Percentiles rank a stretch among this genome's conserved stretches.
Conservation (phyloP, 2,888 invertebrate species). For the Pristionchus arcanus region DNA sequence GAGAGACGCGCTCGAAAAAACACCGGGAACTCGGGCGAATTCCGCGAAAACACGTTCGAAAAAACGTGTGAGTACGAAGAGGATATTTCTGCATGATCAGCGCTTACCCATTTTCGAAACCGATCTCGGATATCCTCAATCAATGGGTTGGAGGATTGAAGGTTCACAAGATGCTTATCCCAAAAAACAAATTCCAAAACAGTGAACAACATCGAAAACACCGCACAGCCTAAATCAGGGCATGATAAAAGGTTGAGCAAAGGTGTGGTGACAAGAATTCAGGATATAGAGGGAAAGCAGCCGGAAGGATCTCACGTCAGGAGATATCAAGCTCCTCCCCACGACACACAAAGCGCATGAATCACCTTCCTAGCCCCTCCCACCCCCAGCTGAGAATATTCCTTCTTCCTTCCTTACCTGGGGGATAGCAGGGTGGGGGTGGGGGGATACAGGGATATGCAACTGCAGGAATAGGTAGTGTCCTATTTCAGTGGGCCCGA, state of each 20-base stretch:
- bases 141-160: not conserved
- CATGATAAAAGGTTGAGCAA: not conserved
- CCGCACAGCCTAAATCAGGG: not conserved
- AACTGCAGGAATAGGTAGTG: not conserved
- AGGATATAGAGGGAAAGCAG: not conserved
- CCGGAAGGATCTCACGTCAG: not conserved
- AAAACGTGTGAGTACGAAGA: not conserved
- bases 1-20: not conserved
- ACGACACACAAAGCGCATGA: not conserved
- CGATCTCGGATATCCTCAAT: not conserved
- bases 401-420: not conserved
- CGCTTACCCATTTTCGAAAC: too few relatives aligned
- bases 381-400: not conserved
- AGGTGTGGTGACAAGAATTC: not conserved
- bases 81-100: too few relatives aligned
- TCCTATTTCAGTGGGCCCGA: not conserved
- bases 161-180: not conserved
- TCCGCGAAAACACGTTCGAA: not conserved
- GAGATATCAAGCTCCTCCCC: not conserved
- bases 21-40: not conserved
- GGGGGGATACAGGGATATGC: not conserved
- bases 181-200: not conserved
- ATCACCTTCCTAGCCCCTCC: not conserved
- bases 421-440: not conserved
- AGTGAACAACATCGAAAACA: not conserved